Percentiles rank a stretch among this genome's conserved stretches.
These are phyloP conservation scores for Anastatus disparis DNA, from an alignment of 1,140 invertebrate species.

Conservation along the genomic window DNA sequence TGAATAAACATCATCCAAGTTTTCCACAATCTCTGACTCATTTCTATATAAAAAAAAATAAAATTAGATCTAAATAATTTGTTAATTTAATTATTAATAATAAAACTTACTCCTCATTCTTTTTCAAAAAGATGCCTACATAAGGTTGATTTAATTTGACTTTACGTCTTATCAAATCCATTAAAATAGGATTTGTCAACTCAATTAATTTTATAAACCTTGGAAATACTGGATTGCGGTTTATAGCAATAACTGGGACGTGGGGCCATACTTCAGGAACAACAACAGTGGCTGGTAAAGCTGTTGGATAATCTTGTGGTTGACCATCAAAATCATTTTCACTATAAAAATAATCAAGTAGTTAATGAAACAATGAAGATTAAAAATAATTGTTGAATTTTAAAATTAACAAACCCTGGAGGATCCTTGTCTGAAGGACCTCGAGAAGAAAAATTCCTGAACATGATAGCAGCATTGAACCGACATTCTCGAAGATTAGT, in stretches of 20 bases:
- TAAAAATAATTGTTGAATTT: neutral
- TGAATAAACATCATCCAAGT: constrained; percentile 87
- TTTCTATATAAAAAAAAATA: constrained; percentile 67
- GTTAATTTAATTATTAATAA: neutral
- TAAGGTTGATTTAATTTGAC: constrained; percentile 97
- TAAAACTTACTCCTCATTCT: constrained; percentile 80
- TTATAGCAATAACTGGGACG: constrained; percentile 94
- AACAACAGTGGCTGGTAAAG: constrained; percentile 85
- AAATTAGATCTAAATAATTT: constrained; percentile 19
- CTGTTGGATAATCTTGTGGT: constrained; percentile 52
- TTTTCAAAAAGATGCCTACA: constrained; percentile 96
- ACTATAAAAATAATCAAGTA: constrained; percentile 28
- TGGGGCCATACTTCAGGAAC: constrained; percentile 98
- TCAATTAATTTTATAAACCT: constrained; percentile 98
- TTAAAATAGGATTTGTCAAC: constrained; percentile 87
- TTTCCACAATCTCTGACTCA: constrained; percentile 88
- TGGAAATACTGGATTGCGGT: constrained; percentile 95
- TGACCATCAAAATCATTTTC: constrained; percentile 51
- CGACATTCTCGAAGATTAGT: constrained; percentile 29
- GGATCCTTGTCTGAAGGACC: constrained; percentile 46
- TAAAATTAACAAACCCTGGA: constrained; percentile 43
- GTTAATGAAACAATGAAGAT: neutral
- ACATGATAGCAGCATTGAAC: constrained; percentile 24
- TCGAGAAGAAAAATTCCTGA: constrained; percentile 52
- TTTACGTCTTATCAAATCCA: constrained; percentile 92